Conservation (phyloP, 2,888 invertebrate species). For the Scaptomyza cyrtandrae region DNA sequence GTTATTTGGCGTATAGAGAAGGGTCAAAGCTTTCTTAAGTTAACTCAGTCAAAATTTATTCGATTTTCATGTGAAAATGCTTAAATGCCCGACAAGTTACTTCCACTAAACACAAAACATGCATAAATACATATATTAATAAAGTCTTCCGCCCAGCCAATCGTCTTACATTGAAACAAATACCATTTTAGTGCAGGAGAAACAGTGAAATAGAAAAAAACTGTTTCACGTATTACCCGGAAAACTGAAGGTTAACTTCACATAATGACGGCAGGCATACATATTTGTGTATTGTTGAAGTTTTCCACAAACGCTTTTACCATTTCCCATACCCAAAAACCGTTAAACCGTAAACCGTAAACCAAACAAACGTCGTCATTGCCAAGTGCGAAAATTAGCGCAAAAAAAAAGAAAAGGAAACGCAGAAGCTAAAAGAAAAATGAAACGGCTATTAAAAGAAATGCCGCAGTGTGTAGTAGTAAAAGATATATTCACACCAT, state of each 20-base stretch:
- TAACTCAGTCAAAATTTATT: too few species aligned
- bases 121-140: not conserved
- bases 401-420: not conserved
- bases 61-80: too few species aligned
- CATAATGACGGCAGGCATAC: constrained; percentile 7
- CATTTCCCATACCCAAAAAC: constrained; percentile 44
- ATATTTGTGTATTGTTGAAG: constrained; percentile 10
- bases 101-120: not conserved
- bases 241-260: constrained; percentile 68
- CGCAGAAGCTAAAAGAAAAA: constrained; percentile 6
- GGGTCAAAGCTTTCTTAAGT: too few species aligned
- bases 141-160: constrained; percentile 32
- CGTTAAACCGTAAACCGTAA: constrained; percentile 32
- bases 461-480: constrained; percentile 2
- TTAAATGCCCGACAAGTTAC: not conserved
- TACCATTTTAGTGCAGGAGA: constrained; percentile 36
- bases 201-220: constrained; percentile 22
- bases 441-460: constrained; percentile 25
- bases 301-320: constrained; percentile 46
- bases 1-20: too few species aligned
- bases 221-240: constrained; percentile 63
- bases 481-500: constrained; percentile 38
- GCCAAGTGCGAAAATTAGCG: constrained; percentile 56
- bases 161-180: constrained; percentile 1
- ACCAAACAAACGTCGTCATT: constrained; percentile 50